These are phyloP conservation scores for Megalops cyprinoides DNA, from an alignment of 2,797 vertebrate species.

Conservation along the genomic window DNA sequence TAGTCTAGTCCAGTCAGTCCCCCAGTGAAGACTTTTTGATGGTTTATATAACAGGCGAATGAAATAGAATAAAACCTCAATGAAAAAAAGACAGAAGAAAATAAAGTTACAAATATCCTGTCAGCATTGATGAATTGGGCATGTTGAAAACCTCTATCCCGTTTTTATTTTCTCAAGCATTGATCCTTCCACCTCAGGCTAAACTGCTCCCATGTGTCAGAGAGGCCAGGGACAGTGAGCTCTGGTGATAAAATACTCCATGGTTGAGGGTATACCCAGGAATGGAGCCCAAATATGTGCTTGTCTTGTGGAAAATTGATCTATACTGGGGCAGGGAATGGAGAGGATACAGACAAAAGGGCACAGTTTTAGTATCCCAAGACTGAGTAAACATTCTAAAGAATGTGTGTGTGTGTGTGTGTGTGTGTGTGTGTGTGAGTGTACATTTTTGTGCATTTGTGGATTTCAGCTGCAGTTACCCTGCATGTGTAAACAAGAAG, in stretches of 20 bases:
- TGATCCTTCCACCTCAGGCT: conserved; percentile 45
- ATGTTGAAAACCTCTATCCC: conserved; percentile 50
- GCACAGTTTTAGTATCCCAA: conserved; percentile 23
- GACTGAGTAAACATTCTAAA: conserved; percentile 31
- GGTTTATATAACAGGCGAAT: conserved; percentile 63
- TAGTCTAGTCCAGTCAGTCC: conserved; percentile 52
- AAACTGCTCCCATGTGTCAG: conserved; percentile 33
- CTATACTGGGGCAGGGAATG: conserved; percentile 23
- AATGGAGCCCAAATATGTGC: conserved; percentile 39
- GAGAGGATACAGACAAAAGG: conserved; percentile 3
- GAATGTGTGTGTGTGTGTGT: conserved; percentile 2
- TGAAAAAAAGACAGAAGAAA: conserved; percentile 37
- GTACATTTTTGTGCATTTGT: background rate
- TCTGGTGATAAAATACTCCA: conserved; percentile 21
- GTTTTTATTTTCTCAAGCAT: conserved; percentile 65
- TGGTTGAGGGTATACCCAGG: conserved; percentile 16
- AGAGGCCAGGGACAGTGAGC: conserved; percentile 11
- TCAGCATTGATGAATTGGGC: conserved; percentile 63
- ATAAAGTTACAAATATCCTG: conserved; percentile 68
- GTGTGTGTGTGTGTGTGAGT: background rate
- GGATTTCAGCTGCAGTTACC: background rate
- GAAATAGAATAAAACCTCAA: conserved; percentile 59
- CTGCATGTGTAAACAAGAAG: background rate
- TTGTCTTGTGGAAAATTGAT: conserved; percentile 48
- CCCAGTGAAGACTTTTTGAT: conserved; percentile 67